Percentiles rank a stretch among this genome's conserved stretches.
These are phyloP conservation scores for Platygyra sinensis DNA, from an alignment of 64 coral and sea anemone species.

Conservation along the genomic window DNA sequence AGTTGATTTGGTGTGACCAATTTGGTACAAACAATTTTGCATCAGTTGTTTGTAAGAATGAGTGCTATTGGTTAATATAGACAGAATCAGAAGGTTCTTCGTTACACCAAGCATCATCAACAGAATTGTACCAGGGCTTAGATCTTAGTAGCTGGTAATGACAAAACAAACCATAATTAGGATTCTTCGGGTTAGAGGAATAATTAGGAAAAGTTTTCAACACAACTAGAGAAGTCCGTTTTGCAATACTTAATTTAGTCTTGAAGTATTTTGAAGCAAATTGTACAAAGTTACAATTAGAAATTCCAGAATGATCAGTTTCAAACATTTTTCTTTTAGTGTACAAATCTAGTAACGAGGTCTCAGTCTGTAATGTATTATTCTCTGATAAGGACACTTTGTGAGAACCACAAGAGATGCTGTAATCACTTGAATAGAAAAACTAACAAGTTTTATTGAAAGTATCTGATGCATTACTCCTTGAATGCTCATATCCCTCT, in stretches of 20 bases:
- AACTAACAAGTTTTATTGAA: slow-evolving; percentile 46
- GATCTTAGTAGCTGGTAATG: slow-evolving; percentile 42
- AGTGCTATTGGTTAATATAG: slow-evolving; percentile 42
- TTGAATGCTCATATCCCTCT: slow-evolving; percentile 35
- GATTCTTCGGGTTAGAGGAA: slow-evolving; percentile 4
- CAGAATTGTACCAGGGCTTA: slow-evolving; percentile 44
- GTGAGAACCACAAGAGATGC: slow-evolving; percentile 23
- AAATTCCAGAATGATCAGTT: slow-evolving; percentile 32
- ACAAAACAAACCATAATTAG: slow-evolving; percentile 33
- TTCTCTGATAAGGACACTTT: slow-evolving; percentile 1
- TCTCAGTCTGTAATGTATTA: not conserved
- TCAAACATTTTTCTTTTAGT: slow-evolving; percentile 44
- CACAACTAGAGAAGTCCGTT: not conserved
- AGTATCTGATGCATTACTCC: slow-evolving; percentile 56
- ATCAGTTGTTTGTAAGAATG: slow-evolving; percentile 41
- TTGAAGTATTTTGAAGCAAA: slow-evolving; percentile 31
- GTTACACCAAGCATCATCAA: slow-evolving; percentile 51
- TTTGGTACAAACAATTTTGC: slow-evolving; percentile 29
- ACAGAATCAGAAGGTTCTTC: slow-evolving; percentile 29
- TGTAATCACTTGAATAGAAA: slow-evolving; percentile 16
- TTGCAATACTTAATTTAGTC: too few relatives aligned
- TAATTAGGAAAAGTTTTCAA: slow-evolving; percentile 33
- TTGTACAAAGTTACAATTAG: slow-evolving; percentile 37
- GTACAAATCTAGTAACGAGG: slow-evolving; percentile 41
- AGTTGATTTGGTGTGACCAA: slow-evolving; percentile 62